Conservation (phyloP, 1,140 invertebrate species). For the Apis laboriosa region DNA sequence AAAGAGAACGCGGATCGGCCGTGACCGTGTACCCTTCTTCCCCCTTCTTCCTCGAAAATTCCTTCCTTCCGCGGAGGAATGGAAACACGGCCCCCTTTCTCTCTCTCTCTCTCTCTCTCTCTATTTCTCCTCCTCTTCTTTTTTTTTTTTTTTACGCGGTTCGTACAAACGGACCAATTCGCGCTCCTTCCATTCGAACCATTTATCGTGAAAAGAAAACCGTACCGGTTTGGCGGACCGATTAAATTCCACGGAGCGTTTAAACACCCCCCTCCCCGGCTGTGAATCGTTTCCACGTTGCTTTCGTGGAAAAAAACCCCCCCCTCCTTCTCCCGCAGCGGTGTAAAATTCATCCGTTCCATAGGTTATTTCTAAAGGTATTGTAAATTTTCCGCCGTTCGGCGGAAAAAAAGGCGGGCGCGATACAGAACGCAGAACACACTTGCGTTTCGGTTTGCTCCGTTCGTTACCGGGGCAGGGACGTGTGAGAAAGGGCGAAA, state of each 20-base stretch:
- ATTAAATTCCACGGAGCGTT: constrained; percentile 57
- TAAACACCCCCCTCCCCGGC: constrained; percentile 5
- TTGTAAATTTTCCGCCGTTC: constrained; percentile 45
- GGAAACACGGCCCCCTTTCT: neutral
- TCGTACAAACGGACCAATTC: neutral
- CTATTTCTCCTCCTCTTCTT: neutral
- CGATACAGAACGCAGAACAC: constrained; percentile 19
- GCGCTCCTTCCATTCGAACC: constrained; percentile 27
- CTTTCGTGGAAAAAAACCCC: neutral
- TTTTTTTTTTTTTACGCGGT: neutral
- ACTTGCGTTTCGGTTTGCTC: constrained; percentile 14
- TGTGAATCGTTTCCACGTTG: constrained; percentile 39
- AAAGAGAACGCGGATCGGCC: constrained; percentile 25
- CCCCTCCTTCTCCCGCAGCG: no score
- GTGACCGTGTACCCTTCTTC: constrained; percentile 36
- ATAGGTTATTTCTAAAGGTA: constrained; percentile 59
- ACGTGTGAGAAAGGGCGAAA: constrained; percentile 45
- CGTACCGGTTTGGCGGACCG: constrained; percentile 33
- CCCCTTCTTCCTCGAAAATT: neutral
- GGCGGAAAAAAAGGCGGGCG: constrained; percentile 22
- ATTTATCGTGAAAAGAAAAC: constrained; percentile 39
- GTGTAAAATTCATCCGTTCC: constrained; percentile 47
- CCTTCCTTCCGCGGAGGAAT: neutral
- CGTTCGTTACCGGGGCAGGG: constrained; percentile 14
- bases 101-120: no score